These are phyloP conservation scores for Poecilus cupreus DNA, from an alignment of 2,888 invertebrate species.

Conservation along the genomic window DNA sequence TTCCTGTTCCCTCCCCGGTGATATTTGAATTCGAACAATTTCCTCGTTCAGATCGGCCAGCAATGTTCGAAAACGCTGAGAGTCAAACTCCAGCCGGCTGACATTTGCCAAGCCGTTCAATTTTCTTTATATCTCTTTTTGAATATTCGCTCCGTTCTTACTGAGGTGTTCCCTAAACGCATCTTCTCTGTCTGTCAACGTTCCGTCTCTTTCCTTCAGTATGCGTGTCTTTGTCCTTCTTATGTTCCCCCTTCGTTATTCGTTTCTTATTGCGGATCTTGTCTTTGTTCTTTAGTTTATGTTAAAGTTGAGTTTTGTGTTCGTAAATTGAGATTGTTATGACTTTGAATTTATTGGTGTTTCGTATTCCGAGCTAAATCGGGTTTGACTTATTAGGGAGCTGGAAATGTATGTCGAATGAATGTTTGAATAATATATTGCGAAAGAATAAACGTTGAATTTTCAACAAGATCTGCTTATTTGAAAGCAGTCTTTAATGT, in stretches of 20 bases:
- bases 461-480: no score
- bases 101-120: conserved; percentile 35
- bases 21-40: conserved; percentile 50
- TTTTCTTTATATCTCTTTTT: conserved; percentile 49
- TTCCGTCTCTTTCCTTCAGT: neutral
- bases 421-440: neutral
- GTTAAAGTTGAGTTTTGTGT: conserved; percentile 15
- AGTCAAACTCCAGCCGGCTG: conserved; percentile 7
- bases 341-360: conserved; percentile 16
- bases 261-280: conserved; percentile 20
- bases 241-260: neutral
- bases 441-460: neutral
- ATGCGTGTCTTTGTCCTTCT: neutral
- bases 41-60: conserved; percentile 24
- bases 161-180: neutral
- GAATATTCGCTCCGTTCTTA: conserved; percentile 46
- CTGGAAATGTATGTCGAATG: neutral
- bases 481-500: no score
- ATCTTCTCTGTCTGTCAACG: neutral
- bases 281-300: conserved; percentile 18
- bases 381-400: conserved; percentile 5
- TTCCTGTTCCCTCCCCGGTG: neutral
- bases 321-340: neutral
- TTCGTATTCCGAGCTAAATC: conserved; percentile 5
- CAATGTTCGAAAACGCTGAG: conserved; percentile 31